Base-by-base conservation (phyloP, 2,797 vertebrate species). In the Thunnus albacares region DNA sequence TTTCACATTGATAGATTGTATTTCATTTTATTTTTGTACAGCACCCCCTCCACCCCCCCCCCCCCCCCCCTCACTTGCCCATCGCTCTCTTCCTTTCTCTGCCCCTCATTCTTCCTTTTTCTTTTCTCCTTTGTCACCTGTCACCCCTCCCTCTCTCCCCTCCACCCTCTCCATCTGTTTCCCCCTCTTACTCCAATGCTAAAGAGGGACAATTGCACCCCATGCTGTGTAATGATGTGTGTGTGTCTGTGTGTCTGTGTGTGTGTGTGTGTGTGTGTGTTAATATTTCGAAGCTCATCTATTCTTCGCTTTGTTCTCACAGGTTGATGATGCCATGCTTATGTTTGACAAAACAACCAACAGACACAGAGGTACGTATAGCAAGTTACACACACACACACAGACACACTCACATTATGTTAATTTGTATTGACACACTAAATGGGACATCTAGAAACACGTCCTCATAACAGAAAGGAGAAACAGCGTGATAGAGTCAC, bases 331-430 rank as follows among this genome's bases (percentile, higher is more conserved):
- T 41, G 98, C 98, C 75, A 99, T 99, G 98, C 96, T 99, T 80
- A 99, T 99, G 98, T 99, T 99, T 6, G 98, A 99, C 96, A 99
- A 99, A 96, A 99, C 98, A 55, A 99, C 98, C 93, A 99, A 99
- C 95, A 95, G 98, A 91, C 98, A 99, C 95, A 96, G 98, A 98
- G 98, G 98, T 99, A 95, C 3, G 83, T 79, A 58, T 30, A 13
- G 47, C 17, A 10, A 63, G 64, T 43, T 26, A 18, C 20, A 45
- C 51, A 53, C 64, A 75, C 15, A 60, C 58, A 59, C 68, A 70
- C 81, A 53, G 69, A 82, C 83, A 74, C 75, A 61, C 8, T 18
- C 43, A 41, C 71, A 41, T 57, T 52, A 74, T 78, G 81, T 67
- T 76, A 47, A 76, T 33, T 51, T 12, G 69, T 79, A 69, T 62